Conservation (phyloP, 23 tunicate species). For the Halocynthia roretzi region DNA sequence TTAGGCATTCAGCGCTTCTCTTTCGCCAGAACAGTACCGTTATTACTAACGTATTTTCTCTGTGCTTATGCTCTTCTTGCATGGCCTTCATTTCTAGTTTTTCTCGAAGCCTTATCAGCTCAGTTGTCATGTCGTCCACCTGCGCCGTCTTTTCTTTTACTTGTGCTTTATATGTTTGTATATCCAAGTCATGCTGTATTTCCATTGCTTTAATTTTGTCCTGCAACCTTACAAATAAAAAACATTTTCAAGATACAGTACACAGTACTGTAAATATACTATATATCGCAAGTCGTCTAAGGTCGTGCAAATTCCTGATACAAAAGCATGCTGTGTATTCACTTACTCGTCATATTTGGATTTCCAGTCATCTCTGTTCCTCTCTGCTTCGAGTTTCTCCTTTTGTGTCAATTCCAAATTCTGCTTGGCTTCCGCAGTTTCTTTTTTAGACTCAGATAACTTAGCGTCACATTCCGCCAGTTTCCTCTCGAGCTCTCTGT, state of each 20-base stretch:
- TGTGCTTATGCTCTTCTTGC: slow-evolving; percentile 73
- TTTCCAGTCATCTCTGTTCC: slow-evolving; percentile 41
- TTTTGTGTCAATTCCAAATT: neutral
- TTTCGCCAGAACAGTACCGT: too few relatives aligned
- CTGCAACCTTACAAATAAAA: neutral
- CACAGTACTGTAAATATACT: too few relatives aligned
- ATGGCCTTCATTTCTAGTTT: slow-evolving; percentile 77
- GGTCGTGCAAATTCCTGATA: too few relatives aligned
- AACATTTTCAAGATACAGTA: too few relatives aligned
- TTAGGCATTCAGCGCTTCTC: too few relatives aligned
- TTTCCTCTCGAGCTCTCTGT: slow-evolving; percentile 64
- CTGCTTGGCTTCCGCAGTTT: slow-evolving; percentile 3
- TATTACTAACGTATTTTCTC: slow-evolving; percentile 51
- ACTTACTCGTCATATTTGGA: slow-evolving; percentile 32
- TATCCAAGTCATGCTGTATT: slow-evolving; percentile 19
- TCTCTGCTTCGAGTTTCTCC: neutral
- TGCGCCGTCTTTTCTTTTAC: slow-evolving; percentile 43
- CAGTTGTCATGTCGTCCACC: slow-evolving; percentile 31
- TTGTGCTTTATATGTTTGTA: neutral
- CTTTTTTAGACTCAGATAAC: neutral
- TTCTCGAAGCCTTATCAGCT: slow-evolving; percentile 63
- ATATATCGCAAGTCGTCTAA: too few relatives aligned
- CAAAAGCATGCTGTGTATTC: too few relatives aligned
- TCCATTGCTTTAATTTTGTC: slow-evolving; percentile 1
- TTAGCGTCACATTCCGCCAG: slow-evolving; percentile 33